Evolutionary conservation across 2,888 invertebrate genomes (phyloP), one percentile per base, ranked within the genome.

Genomic region (Antheraea yamamai): DNA sequence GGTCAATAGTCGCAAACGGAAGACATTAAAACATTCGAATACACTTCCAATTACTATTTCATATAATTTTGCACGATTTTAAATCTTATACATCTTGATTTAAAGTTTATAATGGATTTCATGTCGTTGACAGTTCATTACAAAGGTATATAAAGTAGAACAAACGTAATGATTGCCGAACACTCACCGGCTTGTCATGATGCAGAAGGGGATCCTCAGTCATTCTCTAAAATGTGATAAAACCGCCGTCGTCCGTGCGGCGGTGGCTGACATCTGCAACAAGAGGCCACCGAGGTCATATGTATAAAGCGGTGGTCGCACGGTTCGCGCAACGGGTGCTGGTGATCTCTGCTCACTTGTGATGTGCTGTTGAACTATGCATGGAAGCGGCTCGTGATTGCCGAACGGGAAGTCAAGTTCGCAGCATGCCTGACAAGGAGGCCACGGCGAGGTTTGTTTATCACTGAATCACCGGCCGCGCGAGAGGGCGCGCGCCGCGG

Each of bases 181-280:
- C 83, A 93, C 94, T 94, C 87, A 95, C 94, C 92, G 93, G 89
- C 88, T 92, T 92, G 83, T 91, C 94, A 94, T 94, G 89, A 84
- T 89, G 89, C 82, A 85, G 83, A 74, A 85, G 83, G 81, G 87
- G 86, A 86, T 92, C 92, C 89, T 94, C 94, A 94, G 94, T 94
- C 94, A 95, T 95, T 94, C 94, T 94, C 94, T 88, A 95, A 89
- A 88, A 93, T 94, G 85, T 94, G 93, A 92, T 93, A 94, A 89
- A 93, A 93, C 87, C 94, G 94, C 92, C 94, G 91, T 86, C 88
- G 89, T 87, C 87, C 89, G 88, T 94, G 92, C 91, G 93, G 92
- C 87, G 91, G 91, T 87, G 92, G 93, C 87, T 93, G 93, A 90
- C 94, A 94, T 94, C 92, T 93, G 93, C 87, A 92, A 93, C 88